Evolutionary conservation across 2,888 invertebrate genomes (phyloP), one percentile per base, ranked within the genome.

Genomic region (Amphipyra berbera): DNA sequence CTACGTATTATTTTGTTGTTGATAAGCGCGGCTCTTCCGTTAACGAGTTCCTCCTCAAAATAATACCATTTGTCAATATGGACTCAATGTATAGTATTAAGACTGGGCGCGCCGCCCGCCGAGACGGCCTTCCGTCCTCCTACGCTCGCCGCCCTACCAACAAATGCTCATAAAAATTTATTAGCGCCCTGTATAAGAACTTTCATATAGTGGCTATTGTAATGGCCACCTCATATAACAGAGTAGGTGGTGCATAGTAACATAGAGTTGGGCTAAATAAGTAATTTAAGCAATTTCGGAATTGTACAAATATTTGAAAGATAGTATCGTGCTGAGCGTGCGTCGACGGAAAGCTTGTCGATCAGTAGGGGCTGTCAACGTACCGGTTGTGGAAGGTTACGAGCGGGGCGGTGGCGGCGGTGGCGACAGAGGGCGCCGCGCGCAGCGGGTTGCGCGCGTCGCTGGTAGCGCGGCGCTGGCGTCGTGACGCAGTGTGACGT

Each of bases 401-500:
- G 88, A 81, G 88, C 81, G 81, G 87, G 84, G 87, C 92, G 83
- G 80, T 77, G 84, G 82, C 83, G 83, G 86, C 92, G 83, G 80
- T 76, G 84, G 82, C 82, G 84, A 93, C 80, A 83, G 84, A 82
- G 82, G 86, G 82, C 82, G 87, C 77, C 90, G 82, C 82, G 87
- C 81, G 86, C 86, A 82, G 80, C 81, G 83, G 78, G 86, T 63
- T 90, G 90, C 90, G 92, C 89, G 92, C 90, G 88, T 76, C 87
- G 88, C 76, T 82, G 85, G 85, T 84, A 81, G 88, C 87, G 91
- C 93, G 91, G 92, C 93, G 94, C 91, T 91, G 91, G 90, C 93
- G 92, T 92, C 92, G 95, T 95, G 95, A 95, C 95, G 96, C 96
- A 96, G 96, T 96, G 96, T 96, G 96, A 96, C 96, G 96, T 96